A percentile compares a stretch with the other conserved stretches of the same genome.
Evolutionary conservation across 2,888 invertebrate genomes (phyloP).

Genomic region (Tanytarsus gracilentus): DNA sequence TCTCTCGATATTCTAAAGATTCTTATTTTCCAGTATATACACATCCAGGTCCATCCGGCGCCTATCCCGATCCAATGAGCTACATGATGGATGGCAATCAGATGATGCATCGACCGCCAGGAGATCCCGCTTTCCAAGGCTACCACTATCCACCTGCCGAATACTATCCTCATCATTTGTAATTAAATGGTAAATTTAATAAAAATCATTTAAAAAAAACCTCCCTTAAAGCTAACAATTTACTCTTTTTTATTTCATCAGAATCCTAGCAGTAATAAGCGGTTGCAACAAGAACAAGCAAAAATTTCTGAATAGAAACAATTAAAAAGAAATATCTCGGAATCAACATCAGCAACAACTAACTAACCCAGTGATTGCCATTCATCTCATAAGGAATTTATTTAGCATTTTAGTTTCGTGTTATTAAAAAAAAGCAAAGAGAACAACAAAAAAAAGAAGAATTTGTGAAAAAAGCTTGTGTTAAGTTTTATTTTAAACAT

Average conservation of each 20-base stretch:
- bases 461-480: slow-evolving; percentile 26
- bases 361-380: slow-evolving; percentile 30
- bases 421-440: too few species aligned
- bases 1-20: slow-evolving; percentile 8
- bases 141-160: slow-evolving; percentile 86
- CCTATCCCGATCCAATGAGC: slow-evolving; percentile 94
- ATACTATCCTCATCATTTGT: slow-evolving; percentile 92
- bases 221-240: too few species aligned
- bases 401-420: slow-evolving; percentile 29
- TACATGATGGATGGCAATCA: slow-evolving; percentile 98
- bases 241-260: too few species aligned
- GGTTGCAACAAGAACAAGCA: too few species aligned
- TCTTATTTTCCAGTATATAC: slow-evolving; percentile 62
- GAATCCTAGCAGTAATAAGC: too few species aligned
- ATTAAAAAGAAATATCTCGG: too few species aligned
- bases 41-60: slow-evolving; percentile 89
- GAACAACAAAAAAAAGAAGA: too few species aligned
- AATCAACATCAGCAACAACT: too few species aligned
- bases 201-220: too few species aligned
- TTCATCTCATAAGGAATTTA: slow-evolving; percentile 30
- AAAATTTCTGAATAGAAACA: too few species aligned
- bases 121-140: slow-evolving; percentile 87
- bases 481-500: slow-evolving; percentile 28
- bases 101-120: slow-evolving; percentile 93
- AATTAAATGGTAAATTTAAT: too few species aligned